Conservation (phyloP, 1,140 invertebrate species). For the Aphidius gifuensis region DNA sequence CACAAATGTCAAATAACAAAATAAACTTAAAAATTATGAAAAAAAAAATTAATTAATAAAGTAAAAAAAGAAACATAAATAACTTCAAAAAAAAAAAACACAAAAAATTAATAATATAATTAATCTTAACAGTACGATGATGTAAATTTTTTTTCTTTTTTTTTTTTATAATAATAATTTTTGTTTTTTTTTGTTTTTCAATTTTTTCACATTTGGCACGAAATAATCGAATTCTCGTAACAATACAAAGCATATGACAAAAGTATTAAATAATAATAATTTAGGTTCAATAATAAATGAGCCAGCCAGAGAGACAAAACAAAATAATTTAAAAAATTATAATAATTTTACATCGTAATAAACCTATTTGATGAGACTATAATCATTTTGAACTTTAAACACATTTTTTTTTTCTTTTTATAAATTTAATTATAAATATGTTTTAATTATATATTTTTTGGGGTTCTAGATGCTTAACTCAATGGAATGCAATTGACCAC, state of each 20-base stretch:
- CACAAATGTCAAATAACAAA: constrained; percentile 12
- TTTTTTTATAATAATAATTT: constrained; percentile 10
- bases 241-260: constrained; percentile 20
- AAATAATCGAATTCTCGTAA: constrained; percentile 38
- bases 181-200: constrained; percentile 10
- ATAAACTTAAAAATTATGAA: constrained; percentile 23
- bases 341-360: constrained; percentile 30
- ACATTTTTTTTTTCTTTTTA: constrained; percentile 20
- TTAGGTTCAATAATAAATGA: constrained; percentile 6
- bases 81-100: constrained; percentile 24
- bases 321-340: constrained; percentile 22
- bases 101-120: constrained; percentile 30
- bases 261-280: constrained; percentile 19
- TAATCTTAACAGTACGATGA: not conserved
- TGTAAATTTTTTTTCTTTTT: no score
- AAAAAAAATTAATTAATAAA: constrained; percentile 29
- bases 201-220: constrained; percentile 39
- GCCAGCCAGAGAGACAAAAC: constrained; percentile 22
- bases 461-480: not conserved
- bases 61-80: constrained; percentile 28
- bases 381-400: constrained; percentile 21
- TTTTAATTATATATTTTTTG: no score
- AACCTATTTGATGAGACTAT: constrained; percentile 22
- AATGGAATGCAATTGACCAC: no score
- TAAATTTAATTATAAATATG: no score